Base-by-base conservation (phyloP, 2,888 invertebrate species). In the Epistrophella euchroma region DNA sequence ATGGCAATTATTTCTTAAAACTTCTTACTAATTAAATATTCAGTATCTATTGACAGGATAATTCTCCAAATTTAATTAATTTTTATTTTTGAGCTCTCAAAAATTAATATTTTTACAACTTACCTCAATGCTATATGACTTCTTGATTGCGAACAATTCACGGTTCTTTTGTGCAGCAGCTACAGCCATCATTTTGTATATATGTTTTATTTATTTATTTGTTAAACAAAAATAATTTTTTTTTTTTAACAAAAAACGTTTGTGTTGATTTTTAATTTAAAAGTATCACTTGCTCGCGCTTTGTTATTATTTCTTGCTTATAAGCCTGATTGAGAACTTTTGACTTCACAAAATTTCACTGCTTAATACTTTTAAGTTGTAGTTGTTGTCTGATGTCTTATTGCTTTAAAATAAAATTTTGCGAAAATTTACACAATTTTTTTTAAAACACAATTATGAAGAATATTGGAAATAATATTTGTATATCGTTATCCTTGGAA, bases 71-170 rank as follows among this genome's bases (percentile, higher is more conserved):
- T 13, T 15, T 13, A 37, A 11, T 37, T 37, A 11, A 37, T 40
- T 28, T 52, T 28, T 25, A 1, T 11, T 1, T 9, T 28, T 13
- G 25, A 28, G 15, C 15, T 40, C 13, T 13, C 2, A 25, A 52
- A 25, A 52, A 25, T 25, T 7, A 15, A 2, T n/a, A 2, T 19
- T 19, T 35, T 35, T 11, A 4, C 4, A 15, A 40, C 96, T 96
- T 94, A 98, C 98, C 97, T 98, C 98, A 93, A 98, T 97, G 94
- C 97, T 98, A 95, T 98, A 98, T 89, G 97, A 97, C 93, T 98
- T 98, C 94, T 98, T 98, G 94, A 98, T 98, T 93, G 98, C 97
- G 95, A 98, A 98, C 96, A 97, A 96, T 93, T 98, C 97, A 93
- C 98, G 96, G 94, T 97, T 98, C 94, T 97, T 97, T 94, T 97